These are phyloP conservation scores for Drosophila ficusphila DNA, from an alignment of 1,140 invertebrate genomes.

Conservation along the genomic window DNA sequence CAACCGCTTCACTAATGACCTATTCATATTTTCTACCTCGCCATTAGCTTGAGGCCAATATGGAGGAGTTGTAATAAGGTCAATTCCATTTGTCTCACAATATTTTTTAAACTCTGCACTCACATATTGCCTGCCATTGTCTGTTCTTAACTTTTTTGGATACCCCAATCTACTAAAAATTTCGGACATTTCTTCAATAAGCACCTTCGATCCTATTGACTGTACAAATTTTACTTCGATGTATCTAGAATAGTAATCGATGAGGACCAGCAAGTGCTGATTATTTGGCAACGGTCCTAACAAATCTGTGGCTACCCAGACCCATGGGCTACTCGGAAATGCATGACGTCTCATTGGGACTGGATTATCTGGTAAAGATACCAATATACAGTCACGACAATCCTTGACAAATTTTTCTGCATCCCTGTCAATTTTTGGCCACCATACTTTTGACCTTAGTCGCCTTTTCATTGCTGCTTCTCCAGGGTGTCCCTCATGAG, in stretches of 20 bases:
- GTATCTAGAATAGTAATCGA: conserved; percentile 51
- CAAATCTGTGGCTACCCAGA: conserved; percentile 73
- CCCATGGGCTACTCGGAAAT: conserved; percentile 64
- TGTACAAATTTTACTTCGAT: conserved; percentile 11
- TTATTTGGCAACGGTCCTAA: not conserved
- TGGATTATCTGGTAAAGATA: not conserved
- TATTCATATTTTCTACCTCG: not conserved
- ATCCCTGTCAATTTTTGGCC: not conserved
- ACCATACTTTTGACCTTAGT: not conserved
- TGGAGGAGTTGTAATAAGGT: not conserved
- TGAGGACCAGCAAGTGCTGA: conserved; percentile 62
- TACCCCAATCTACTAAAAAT: not conserved
- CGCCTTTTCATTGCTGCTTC: too few species aligned
- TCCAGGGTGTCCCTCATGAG: too few species aligned
- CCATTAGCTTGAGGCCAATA: not conserved
- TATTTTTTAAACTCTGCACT: not conserved
- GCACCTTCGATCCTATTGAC: not conserved
- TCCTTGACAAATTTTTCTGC: not conserved
- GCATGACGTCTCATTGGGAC: not conserved
- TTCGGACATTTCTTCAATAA: not conserved
- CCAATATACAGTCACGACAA: not conserved
- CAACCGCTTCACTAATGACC: too few species aligned
- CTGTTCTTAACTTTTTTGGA: not conserved
- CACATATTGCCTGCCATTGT: not conserved
- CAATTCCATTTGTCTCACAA: not conserved